Conservation (phyloP, 2,113 vertebrate species). For the Nycticebus coucang region DNA sequence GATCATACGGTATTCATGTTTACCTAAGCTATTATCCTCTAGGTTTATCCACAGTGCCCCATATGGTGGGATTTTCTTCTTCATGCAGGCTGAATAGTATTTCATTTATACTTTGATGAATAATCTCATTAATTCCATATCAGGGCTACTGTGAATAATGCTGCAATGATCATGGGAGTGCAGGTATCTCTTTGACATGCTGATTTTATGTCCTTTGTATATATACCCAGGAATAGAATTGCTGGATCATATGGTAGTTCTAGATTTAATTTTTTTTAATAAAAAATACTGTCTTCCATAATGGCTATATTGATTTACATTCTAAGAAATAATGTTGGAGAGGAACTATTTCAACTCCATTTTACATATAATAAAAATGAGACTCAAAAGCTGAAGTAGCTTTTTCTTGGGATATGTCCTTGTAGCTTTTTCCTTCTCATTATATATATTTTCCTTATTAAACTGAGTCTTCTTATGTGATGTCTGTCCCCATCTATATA, state of each 20-base stretch:
- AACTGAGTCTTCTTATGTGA: not conserved
- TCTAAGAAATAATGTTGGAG: not conserved
- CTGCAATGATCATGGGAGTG: no score
- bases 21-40: not conserved
- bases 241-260: not conserved
- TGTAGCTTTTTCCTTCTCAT: not conserved
- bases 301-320: not conserved
- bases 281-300: not conserved
- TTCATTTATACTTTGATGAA: not conserved
- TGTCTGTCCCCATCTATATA: not conserved
- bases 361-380: not conserved
- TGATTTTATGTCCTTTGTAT: not conserved
- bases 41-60: not conserved
- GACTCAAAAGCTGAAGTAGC: not conserved
- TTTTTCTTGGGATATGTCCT: not conserved
- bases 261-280: not conserved
- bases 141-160: not conserved
- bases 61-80: not conserved
- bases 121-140: not conserved
- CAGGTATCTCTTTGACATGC: not conserved
- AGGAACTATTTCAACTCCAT: not conserved
- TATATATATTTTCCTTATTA: not conserved
- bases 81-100: not conserved
- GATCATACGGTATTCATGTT: not conserved
- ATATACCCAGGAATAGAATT: not conserved